Percentiles rank a stretch among this genome's conserved stretches.
Evolutionary conservation across 2,888 invertebrate genomes (phyloP).

Genomic region (Tetanocera ferruginea): DNA sequence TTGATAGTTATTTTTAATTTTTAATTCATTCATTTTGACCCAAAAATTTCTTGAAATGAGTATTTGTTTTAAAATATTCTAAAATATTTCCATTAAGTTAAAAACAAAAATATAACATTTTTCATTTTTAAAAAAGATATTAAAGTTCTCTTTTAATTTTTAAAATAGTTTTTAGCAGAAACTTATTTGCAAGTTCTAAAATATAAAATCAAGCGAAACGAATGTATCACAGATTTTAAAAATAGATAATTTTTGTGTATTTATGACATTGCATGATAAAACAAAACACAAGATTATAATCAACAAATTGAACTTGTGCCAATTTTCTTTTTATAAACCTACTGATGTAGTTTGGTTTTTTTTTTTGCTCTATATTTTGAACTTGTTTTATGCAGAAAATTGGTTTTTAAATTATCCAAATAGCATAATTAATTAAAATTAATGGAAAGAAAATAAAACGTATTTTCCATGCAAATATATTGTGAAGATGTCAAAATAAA

Average conservation of each 20-base stretch:
- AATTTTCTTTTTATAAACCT: constrained; percentile 48
- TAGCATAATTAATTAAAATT: neutral
- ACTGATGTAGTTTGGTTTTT: neutral
- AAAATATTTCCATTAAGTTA: no score
- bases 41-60: no score
- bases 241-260: constrained; percentile 59
- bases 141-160: no score
- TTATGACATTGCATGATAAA: constrained; percentile 63
- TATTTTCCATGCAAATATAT: no score
- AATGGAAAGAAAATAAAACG: neutral
- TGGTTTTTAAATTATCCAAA: neutral
- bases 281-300: constrained; percentile 43
- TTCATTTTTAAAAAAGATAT: no score
- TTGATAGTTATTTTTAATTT: no score
- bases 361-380: neutral
- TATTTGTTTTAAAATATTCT: no score
- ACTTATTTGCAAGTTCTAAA: neutral
- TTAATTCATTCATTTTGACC: no score
- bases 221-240: constrained; percentile 48
- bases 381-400: neutral
- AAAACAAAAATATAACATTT: no score
- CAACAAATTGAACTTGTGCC: constrained; percentile 65
- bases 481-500: no score
- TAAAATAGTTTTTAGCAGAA: neutral
- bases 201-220: neutral